phyloP scores from a whole-genome alignment of 2,113 vertebrate species.

The Myocastor coypus region DNA sequence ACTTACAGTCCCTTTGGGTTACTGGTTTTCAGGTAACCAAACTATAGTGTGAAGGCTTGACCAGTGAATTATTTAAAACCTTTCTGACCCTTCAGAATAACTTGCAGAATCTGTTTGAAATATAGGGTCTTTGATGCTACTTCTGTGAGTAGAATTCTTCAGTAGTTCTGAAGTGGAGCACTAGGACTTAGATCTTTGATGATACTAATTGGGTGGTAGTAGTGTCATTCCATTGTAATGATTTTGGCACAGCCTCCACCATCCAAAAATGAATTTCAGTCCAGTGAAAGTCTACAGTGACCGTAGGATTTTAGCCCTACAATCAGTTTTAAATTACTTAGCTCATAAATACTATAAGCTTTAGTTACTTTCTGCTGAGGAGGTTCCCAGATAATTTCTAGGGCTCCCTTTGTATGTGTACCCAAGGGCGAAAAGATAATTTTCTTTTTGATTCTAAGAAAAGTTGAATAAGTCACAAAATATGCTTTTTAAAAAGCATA shows the following conservation, averaged over 20 bases:
- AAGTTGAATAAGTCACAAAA: not conserved
- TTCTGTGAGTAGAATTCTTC: not conserved
- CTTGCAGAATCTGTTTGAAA: not conserved
- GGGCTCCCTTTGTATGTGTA: not conserved
- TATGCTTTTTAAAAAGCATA: conserved; percentile 2
- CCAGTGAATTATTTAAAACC: not conserved
- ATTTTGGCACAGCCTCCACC: not conserved
- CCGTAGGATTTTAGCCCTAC: not conserved
- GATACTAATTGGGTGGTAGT: not conserved
- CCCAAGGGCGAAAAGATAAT: not conserved
- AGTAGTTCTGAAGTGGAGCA: not conserved
- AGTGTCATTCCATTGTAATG: not conserved
- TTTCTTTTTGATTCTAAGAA: conserved; percentile 51
- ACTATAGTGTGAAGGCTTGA: not conserved
- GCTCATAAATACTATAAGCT: conserved; percentile 14
- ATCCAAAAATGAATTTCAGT: not conserved
- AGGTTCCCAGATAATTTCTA: not conserved
- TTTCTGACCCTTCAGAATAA: conserved; percentile 9
- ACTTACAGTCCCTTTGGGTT: conserved; percentile 1
- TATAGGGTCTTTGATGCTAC: not conserved
- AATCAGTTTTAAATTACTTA: not conserved
- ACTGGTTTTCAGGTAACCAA: not conserved
- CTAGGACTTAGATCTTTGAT: not conserved
- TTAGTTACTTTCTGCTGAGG: not conserved
- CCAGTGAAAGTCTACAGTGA: not conserved